These are phyloP conservation scores for Bilobella aurantiaca DNA, from an alignment of 1,140 invertebrate species.

Conservation along the genomic window DNA sequence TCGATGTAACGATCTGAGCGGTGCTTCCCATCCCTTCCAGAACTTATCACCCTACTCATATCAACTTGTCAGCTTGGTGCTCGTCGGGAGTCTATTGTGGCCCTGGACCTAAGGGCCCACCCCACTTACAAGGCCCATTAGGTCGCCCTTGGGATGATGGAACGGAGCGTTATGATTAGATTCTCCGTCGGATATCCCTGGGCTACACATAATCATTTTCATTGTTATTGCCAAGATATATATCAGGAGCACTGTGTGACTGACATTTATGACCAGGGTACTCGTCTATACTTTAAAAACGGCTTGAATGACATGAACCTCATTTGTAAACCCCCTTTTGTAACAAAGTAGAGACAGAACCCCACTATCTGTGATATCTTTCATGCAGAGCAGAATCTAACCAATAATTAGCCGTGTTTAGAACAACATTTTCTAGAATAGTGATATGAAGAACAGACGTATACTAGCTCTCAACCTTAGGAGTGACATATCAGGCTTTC, in stretches of 20 bases:
- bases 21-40: not conserved
- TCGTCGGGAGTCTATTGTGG: not conserved
- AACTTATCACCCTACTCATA: not conserved
- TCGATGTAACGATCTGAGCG: conserved; percentile 4
- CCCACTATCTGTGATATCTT: not conserved
- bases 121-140: no score
- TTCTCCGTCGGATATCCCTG: no score
- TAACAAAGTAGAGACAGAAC: not conserved
- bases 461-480: no score
- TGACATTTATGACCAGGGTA: conserved; percentile 9
- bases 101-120: not conserved
- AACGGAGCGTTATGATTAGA: no score
- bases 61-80: conserved; percentile 6
- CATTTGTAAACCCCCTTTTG: not conserved
- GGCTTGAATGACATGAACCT: not conserved
- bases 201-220: conserved; percentile 3
- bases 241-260: conserved; percentile 4
- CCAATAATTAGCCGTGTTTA: not conserved
- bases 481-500: no score
- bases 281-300: not conserved
- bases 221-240: conserved; percentile 6
- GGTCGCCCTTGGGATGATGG: not conserved
- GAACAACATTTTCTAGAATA: no score
- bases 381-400: not conserved
- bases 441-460: no score